Percentiles rank a stretch among this genome's conserved stretches.
phyloP scores from a whole-genome alignment of 37 sponge, comb jelly and placozoan genomes.

The Geodia barretti region DNA sequence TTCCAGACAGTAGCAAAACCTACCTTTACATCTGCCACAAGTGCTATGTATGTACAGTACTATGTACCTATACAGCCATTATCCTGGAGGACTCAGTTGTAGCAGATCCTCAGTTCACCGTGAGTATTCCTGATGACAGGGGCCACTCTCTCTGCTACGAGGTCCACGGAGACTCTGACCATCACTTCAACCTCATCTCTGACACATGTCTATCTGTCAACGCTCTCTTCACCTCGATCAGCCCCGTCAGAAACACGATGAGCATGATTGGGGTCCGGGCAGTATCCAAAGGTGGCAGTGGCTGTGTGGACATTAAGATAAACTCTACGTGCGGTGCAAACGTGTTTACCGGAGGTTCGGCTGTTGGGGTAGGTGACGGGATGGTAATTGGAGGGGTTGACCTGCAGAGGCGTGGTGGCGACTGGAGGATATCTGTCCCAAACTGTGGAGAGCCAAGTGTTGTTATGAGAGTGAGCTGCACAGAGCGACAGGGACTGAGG shows the following conservation, averaged over 20 bases:
- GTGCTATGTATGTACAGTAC: neutral
- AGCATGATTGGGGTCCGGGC: conserved; percentile 26
- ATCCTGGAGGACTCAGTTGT: conserved; percentile 20
- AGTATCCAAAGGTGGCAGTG: neutral
- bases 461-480: conserved; percentile 54
- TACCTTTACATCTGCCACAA: too few relatives aligned
- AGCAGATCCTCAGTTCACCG: conserved; percentile 23
- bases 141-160: conserved; percentile 15
- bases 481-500: neutral
- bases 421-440: conserved; percentile 35
- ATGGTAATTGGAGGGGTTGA: neutral
- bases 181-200: conserved; percentile 18
- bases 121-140: conserved; percentile 3
- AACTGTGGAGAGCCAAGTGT: conserved; percentile 41
- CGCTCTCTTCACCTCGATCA: neutral
- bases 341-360: neutral
- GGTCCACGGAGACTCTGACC: neutral
- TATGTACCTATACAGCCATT: neutral
- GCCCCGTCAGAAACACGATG: conserved; percentile 22
- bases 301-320: neutral
- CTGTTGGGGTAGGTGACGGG: neutral
- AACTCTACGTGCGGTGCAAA: neutral
- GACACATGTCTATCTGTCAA: neutral
- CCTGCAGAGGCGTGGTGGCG: neutral
- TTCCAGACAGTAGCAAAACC: too few relatives aligned